Base-by-base conservation (phyloP, 2,888 invertebrate species). In the Chrysopilus asiliformis region DNA sequence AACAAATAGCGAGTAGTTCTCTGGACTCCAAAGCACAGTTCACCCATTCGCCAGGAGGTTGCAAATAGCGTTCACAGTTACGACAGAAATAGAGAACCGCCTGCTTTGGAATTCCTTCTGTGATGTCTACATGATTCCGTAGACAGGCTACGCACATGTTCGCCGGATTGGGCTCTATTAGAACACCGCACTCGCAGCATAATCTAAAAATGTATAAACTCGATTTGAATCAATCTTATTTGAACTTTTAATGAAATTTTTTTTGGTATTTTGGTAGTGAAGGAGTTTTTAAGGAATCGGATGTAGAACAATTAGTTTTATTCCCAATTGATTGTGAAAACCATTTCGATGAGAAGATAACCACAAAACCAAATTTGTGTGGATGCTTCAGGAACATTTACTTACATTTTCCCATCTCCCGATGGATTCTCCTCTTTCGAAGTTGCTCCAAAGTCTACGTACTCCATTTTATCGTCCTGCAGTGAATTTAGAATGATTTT, bases 71-170 rank as follows among this genome's bases (percentile, higher is more conserved):
- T 64, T 93, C 93, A 65, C 95, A 97, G 44, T 82, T 84, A 53
- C 80, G 74, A 55, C 95, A 97, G 57, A 91, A 94, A 52, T 89
- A 80, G 10, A 97, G 57, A 1, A 80, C 80, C 1, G 75, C 82
- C 65, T 94, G 91, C 58, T 97, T 97, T 0, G 93, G 91, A 56
- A 98, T 94, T 18, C 83, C 86, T 55, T 90, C 91, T 2, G 94
- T 90, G 38, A 99, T 95, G 55, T 99, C 97, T 4, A 95, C 79
- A 53, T 84, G 76, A 20, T 84, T 78, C 27, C 95, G 71, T 24
- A 98, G 64, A 62, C 98, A 99, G 14, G 81, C 83, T 2, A 93
- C 86, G 62, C 98, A 98, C 90, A 93, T 95, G 62, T 95, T 97
- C 1, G 93, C 79, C 3, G 91, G 86, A 67, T 99, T 99, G 19